Base-by-base conservation (phyloP, 2,797 vertebrate genomes). In the Cuniculus paca region DNA sequence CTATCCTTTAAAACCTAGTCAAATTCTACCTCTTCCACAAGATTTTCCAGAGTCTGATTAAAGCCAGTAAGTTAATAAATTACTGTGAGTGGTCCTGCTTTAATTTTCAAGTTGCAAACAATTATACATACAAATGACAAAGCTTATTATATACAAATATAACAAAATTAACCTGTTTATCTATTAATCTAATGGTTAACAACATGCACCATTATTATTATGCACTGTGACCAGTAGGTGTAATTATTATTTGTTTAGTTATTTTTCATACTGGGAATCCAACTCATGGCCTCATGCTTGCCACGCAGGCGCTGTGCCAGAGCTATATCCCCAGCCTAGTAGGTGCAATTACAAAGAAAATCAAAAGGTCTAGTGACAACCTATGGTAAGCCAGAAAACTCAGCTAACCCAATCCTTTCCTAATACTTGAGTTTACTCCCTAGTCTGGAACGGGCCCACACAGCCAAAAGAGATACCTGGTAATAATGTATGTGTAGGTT, bases 151-250 rank as follows among this genome's bases (percentile, higher is more conserved):
- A 72, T 52, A 78, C 5, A 80, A 36, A 79, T 68, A 19, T 39
- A 94, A 84, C 39, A 95, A 82, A 97, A 90, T 36, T 70, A 88
- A 93, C 50, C 60, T 96, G 72, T 70, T 79, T 87, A 56, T 85
- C 65, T 82, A 74, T 26, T 83, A 96, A 94, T 85, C 39, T 81
- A 92, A 28, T 78, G 61, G n/a, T 79, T 79, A 95, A 86, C 75
- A 95, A 88, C 26, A 75, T n/a, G 1, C n/a, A 88, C 28, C 72
- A 83, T 82, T 88, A 83, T 78, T 88, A 90, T 78, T 70, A 52
- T n/a, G 77, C 16, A 78, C 42, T 86, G 77, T 86, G 42, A 88
- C 28, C 42, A 92, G 39, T 60, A 79, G 20, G 26, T 95, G 83
- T 92, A 94, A 91, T 26, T 17, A 19, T 54, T 4, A 54, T 54